Conservation (phyloP, 2,113 vertebrate genomes). For the Sialia sialis region DNA sequence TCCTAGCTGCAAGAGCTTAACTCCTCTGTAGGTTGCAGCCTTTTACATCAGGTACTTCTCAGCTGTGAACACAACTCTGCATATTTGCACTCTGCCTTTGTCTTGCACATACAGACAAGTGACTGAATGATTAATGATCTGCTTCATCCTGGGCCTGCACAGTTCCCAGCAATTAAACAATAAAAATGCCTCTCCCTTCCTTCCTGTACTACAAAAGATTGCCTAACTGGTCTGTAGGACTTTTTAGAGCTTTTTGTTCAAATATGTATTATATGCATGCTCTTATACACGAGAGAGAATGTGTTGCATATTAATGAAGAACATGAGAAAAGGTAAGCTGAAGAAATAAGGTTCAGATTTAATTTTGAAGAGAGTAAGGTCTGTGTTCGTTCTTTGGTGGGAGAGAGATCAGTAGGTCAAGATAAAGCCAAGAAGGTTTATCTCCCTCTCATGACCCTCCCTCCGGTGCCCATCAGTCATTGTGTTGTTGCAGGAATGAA, state of each 20-base stretch:
- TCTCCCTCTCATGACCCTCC: not conserved
- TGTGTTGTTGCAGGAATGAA: not conserved
- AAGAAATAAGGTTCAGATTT: not conserved
- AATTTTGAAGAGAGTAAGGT: not conserved
- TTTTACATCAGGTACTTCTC: not conserved
- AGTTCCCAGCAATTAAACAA: conserved; percentile 11
- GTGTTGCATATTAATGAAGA: not conserved
- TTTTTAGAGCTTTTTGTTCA: not conserved
- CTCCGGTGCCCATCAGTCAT: not conserved
- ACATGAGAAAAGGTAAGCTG: not conserved
- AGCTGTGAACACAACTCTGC: not conserved
- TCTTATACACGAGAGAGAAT: not conserved
- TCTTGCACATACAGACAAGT: not conserved
- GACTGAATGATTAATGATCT: not conserved
- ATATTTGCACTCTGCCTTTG: not conserved
- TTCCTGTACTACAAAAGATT: not conserved
- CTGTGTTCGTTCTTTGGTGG: not conserved
- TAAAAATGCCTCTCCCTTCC: conserved; percentile 22
- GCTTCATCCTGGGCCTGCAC: not conserved
- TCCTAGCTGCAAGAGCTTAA: not conserved
- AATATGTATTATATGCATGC: not conserved
- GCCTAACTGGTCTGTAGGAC: not conserved
- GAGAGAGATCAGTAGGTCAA: not conserved
- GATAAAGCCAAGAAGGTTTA: not conserved
- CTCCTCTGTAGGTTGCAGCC: not conserved